Evolutionary conservation across 2,113 vertebrate genomes (phyloP).

Genomic region (Platycercus adscitus): DNA sequence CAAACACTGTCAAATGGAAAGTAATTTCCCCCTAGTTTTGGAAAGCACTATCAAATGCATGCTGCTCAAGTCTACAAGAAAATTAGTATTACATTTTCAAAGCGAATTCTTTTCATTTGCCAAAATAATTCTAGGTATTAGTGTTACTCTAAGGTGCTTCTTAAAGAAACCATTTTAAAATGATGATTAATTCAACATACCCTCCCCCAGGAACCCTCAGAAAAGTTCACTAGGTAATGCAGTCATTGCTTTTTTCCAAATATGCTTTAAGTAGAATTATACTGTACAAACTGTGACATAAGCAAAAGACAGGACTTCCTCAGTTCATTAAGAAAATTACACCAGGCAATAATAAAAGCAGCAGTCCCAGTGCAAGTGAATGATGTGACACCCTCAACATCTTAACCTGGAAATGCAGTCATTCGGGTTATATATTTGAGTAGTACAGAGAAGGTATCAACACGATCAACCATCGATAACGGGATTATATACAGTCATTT

Average conservation of each 20-base stretch:
- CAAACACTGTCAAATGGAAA: background rate
- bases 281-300: background rate
- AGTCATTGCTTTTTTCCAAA: background rate
- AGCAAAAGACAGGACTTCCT: background rate
- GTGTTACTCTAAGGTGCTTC: background rate
- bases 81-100: background rate
- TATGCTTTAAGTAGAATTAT: background rate
- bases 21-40: background rate
- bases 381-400: background rate
- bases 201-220: background rate
- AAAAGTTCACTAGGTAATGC: background rate
- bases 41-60: background rate
- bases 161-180: background rate
- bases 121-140: background rate
- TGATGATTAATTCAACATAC: accelerated
- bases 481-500: background rate
- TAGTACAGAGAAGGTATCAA: background rate
- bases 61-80: background rate
- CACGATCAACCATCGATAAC: background rate
- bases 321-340: background rate
- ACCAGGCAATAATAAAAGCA: background rate
- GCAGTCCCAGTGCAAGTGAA: background rate
- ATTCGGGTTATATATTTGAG: background rate
- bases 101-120: background rate
- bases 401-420: background rate